Conservation (phyloP, 2,797 vertebrate species). For the Poeciliopsis presidionis region DNA sequence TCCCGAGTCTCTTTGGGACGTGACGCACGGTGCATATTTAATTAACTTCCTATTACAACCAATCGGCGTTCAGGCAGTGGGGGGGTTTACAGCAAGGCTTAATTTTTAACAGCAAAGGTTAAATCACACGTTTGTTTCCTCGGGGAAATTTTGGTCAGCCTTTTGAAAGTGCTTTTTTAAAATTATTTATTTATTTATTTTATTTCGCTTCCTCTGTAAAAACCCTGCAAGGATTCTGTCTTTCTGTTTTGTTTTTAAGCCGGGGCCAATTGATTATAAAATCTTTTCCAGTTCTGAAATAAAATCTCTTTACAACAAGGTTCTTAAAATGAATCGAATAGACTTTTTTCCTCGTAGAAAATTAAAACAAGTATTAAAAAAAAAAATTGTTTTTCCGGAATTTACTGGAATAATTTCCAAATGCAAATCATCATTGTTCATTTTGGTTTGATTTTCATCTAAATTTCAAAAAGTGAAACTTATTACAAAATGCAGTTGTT, state of each 20-base stretch:
- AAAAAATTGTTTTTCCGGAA: not conserved
- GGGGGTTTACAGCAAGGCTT: slow-evolving; percentile 33
- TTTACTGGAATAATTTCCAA: not conserved
- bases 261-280: not conserved
- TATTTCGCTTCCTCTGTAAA: not conserved
- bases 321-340: not conserved
- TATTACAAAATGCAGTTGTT: not conserved
- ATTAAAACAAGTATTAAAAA: not conserved
- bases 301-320: not conserved
- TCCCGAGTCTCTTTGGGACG: slow-evolving; percentile 66
- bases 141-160: slow-evolving; percentile 12
- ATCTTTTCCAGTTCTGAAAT: not conserved
- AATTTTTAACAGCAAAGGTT: slow-evolving; percentile 40
- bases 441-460: not conserved
- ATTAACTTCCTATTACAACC: slow-evolving; percentile 62
- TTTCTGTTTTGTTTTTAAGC: not conserved
- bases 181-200: not conserved
- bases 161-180: not conserved
- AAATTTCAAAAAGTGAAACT: not conserved
- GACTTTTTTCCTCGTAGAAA: not conserved
- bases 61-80: slow-evolving; percentile 44
- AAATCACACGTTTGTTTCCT: slow-evolving; percentile 21
- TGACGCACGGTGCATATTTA: slow-evolving; percentile 72
- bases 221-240: not conserved
- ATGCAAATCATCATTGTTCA: not conserved